Conservation (phyloP, 1,140 invertebrate species). For the Vollenhovia emeryi region DNA sequence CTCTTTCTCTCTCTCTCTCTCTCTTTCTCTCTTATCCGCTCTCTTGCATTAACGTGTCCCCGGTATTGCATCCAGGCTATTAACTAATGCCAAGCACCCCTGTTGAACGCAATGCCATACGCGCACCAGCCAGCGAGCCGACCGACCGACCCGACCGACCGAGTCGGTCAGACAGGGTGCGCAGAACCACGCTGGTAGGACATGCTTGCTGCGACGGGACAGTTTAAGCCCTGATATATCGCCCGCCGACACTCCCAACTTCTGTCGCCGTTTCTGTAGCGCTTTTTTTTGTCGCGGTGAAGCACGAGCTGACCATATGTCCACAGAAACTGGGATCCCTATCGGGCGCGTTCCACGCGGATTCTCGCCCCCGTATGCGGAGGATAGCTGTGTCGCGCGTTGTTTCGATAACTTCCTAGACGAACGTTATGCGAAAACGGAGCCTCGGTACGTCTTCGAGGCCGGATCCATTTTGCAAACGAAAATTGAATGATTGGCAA, state of each 20-base stretch:
- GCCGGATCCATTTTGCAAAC: neutral
- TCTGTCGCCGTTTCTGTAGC: conserved; percentile 84
- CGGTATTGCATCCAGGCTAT: conserved; percentile 77
- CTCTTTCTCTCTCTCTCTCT: neutral
- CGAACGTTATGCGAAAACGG: neutral
- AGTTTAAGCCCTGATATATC: conserved; percentile 86
- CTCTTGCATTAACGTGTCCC: conserved; percentile 78
- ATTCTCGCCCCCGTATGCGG: conserved; percentile 27
- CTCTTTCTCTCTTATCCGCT: conserved; percentile 19
- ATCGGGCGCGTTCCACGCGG: conserved; percentile 40
- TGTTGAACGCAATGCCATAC: conserved; percentile 79
- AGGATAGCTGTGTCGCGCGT: conserved; percentile 34
- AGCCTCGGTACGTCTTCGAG: neutral
- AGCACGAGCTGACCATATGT: conserved; percentile 84
- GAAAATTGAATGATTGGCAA: neutral
- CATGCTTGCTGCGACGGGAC: conserved; percentile 81
- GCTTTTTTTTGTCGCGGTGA: conserved; percentile 80
- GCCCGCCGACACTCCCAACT: conserved; percentile 85
- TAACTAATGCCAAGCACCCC: conserved; percentile 83
- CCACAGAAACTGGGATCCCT: conserved; percentile 76
- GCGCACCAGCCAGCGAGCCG: conserved; percentile 72
- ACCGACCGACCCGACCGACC: conserved; percentile 51
- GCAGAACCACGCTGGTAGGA: conserved; percentile 73
- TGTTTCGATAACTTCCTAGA: conserved; percentile 22
- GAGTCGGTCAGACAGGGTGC: conserved; percentile 64